These are phyloP conservation scores for Hyaena hyaena DNA, from an alignment of 2,113 vertebrate genomes.

Conservation along the genomic window DNA sequence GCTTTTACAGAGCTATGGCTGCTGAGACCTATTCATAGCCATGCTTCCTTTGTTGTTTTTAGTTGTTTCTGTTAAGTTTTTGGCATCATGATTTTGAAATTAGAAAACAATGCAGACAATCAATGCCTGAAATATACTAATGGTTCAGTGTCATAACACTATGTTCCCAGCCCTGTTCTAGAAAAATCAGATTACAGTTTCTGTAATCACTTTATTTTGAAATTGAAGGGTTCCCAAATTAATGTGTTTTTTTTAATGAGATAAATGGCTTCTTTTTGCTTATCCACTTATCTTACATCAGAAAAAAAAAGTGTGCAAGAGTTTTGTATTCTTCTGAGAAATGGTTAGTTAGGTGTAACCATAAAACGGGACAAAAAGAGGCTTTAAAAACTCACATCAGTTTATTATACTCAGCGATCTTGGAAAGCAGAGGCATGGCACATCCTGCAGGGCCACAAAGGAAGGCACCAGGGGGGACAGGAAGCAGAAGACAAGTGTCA, in stretches of 20 bases:
- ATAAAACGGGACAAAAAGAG: not conserved
- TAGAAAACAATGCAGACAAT: constrained; percentile 61
- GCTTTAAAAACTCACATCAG: not conserved
- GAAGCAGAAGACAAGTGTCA: not conserved
- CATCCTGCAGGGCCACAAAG: too few species aligned
- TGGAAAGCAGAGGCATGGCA: not conserved
- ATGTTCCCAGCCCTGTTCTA: not conserved
- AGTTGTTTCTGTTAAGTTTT: constrained; percentile 75
- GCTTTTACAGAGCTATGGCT: constrained; percentile 57
- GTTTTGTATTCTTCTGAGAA: not conserved
- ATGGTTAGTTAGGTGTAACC: not conserved
- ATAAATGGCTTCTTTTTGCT: not conserved
- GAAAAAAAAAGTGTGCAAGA: not conserved
- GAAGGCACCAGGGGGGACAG: not conserved
- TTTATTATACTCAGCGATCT: too few species aligned
- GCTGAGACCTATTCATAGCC: constrained; percentile 74
- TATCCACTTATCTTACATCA: not conserved
- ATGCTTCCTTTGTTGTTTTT: constrained; percentile 72
- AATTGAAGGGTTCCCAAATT: not conserved
- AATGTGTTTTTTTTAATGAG: not conserved
- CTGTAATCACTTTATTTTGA: not conserved
- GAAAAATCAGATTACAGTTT: not conserved
- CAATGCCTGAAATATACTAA: constrained; percentile 8
- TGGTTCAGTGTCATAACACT: not conserved
- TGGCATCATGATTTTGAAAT: constrained; percentile 56